A percentile compares a stretch with the other conserved stretches of the same genome.
Evolutionary conservation across 2,888 invertebrate genomes (phyloP).

Genomic region (Rotaria magnacalcarata): DNA sequence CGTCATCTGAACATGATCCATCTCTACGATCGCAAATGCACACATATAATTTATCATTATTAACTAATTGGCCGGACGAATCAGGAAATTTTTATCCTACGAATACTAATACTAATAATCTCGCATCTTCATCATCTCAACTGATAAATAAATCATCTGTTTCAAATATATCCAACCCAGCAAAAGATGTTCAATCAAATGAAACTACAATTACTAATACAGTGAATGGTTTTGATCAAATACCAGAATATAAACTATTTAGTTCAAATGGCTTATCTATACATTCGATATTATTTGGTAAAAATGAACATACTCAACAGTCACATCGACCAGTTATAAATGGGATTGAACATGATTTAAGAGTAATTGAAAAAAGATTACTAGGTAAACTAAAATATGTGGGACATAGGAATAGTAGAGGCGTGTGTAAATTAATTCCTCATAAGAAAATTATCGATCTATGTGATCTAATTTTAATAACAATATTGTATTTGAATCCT

Average conservation of each 20-base stretch:
- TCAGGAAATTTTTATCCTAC: neutral
- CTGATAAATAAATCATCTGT: neutral
- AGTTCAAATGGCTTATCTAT: neutral
- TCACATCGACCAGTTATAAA: neutral
- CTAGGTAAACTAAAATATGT: neutral
- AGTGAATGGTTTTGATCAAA: neutral
- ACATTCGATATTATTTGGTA: slow-evolving; percentile 25
- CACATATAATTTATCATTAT: neutral
- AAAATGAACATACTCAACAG: neutral
- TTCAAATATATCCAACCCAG: neutral
- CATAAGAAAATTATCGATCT: too few species aligned
- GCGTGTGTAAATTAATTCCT: too few species aligned
- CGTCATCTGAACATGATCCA: slow-evolving; percentile 10
- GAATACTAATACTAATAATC: neutral
- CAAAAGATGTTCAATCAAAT: neutral
- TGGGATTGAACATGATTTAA: slow-evolving; percentile 5
- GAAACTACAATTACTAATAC: neutral
- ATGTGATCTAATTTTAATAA: too few species aligned
- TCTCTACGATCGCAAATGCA: neutral
- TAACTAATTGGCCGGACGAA: neutral
- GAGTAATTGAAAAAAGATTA: neutral
- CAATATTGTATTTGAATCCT: too few species aligned
- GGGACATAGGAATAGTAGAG: too few species aligned
- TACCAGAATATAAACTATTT: slow-evolving; percentile 28
- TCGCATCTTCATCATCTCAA: neutral